Evolutionary conservation across 2,113 vertebrate species (phyloP).

Genomic region (rat (Rattus norvegicus)): DNA sequence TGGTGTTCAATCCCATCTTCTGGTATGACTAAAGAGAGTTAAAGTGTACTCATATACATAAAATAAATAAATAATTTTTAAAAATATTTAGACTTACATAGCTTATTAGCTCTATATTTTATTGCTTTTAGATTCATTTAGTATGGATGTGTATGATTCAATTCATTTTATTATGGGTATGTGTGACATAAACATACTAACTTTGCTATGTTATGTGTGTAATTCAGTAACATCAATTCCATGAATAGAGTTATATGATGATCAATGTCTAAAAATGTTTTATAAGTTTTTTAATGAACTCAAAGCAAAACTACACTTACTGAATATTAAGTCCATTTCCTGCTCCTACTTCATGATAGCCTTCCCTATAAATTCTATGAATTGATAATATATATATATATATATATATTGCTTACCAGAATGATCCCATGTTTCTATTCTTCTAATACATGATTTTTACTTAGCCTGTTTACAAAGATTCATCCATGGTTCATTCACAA

Average conservation of each 20-base stretch:
- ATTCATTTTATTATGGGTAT: not conserved
- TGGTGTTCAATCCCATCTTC: too few species aligned
- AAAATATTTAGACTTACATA: not conserved
- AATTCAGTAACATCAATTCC: not conserved
- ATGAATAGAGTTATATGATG: not conserved
- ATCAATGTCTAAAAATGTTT: not conserved
- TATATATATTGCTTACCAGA: not conserved
- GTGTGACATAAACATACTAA: not conserved
- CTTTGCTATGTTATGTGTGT: not conserved
- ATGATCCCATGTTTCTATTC: not conserved
- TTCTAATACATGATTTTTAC: not conserved
- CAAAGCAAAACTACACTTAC: too few species aligned
- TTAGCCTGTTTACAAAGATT: not conserved
- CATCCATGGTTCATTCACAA: not conserved
- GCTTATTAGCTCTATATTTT: not conserved
- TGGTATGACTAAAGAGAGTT: too few species aligned
- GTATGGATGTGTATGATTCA: not conserved
- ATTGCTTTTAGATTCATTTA: not conserved
- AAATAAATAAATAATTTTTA: too few species aligned
- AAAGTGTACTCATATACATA: too few species aligned
- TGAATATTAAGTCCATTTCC: not conserved
- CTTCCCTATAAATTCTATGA: not conserved
- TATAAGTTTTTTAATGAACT: not conserved
- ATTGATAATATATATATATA: not conserved
- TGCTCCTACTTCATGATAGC: not conserved